Base-by-base conservation (phyloP, 2,113 vertebrate species). In the Orientallactaga bullata region DNA sequence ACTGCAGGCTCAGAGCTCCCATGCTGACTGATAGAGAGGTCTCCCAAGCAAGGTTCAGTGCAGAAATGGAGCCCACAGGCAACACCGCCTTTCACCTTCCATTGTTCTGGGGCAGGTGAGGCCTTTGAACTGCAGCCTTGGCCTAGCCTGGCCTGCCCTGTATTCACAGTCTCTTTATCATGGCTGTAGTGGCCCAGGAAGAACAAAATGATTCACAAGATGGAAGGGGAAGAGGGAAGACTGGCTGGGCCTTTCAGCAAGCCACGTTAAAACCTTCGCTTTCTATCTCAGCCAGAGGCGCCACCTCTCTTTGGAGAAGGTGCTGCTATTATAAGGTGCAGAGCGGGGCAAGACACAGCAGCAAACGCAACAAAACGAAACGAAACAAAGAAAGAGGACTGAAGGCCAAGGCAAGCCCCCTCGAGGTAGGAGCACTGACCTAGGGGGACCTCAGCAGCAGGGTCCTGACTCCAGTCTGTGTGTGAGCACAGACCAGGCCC, bases 311-410 rank as follows among this genome's bases (percentile, higher is more conserved):
- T 63, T 10, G 23, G 61, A 76, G 9, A 32, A 72, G 47, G 76
- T 47, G 42, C 83, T 42, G 28, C 63, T 47, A 37, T 78, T 58
- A 82, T 5, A 6, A 63, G 58, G 39, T 2, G 47, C 76, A 81
- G 89, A 77, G 60, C 85, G 91, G 92, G 58, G 94, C 82, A 92
- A 96, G 92, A 96, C 61, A 73, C 7, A 85, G 30, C 47, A n/a
- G 68, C 87, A 72, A n/a, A 85, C 83, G 35, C 51, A 85, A n/a
- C 66, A 26, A 60, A 85, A 72, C 51, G 58, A 85, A 73, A 21
- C 30, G 55, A 76, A 71, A 87, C 55, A 74, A n/a, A 83, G 66
- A 74, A 30, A 88, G 30, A 96, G 20, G 28, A 88, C 85, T 76
- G 42, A 76, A 93, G 93, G 88, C 11, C 17, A 42, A 39, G 71